Base-by-base conservation (phyloP, 1,140 invertebrate species). In the Calliopsis andreniformis region DNA sequence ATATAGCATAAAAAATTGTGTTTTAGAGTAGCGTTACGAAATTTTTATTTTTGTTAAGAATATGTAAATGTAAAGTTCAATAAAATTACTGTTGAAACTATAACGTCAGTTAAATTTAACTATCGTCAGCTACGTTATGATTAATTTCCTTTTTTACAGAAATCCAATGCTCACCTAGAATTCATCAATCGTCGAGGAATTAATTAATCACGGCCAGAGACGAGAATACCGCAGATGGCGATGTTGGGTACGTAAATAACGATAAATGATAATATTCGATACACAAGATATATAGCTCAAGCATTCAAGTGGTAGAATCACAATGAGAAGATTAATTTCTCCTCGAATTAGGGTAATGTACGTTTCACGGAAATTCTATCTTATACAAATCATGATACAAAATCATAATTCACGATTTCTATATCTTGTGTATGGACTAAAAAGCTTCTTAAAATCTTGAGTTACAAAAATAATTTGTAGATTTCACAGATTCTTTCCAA, bases 81-180 rank as follows among this genome's bases (percentile, higher is more conserved):
- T 0, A n/a, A 32, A 32, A 35, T 20, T 8, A n/a, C 14, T 7
- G 7, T 18, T 32, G 7, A 30, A 55, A 30, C 30, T 6, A 6
- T 28, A 2, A 4, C 8, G 8, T 30, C 6, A 12, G 10, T 42
- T 10, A 3, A 18, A 23, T 20, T 23, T n/a, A n/a, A 51, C n/a
- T 43, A 8, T 10, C 4, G 16, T 18, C 23, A n/a, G n/a, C n/a
- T n/a, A n/a, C n/a, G n/a, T 0, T 16, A 18, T 62, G 3, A 43
- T 64, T 49, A 49, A 64, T 64, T 64, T 14, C 25, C 25, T 30
- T 2, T 47, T 49, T 32, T 35, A 3, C 42, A 62, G 59, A 7
- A 12, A 12, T 28, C 1, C 3, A 23, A 23, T 23, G 23, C 3
- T 23, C 12, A 8, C 61, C 16, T 1, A 5, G 8, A 7, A 47